Conservation (phyloP, 2,113 vertebrate genomes). For the Camelus bactrianus region DNA sequence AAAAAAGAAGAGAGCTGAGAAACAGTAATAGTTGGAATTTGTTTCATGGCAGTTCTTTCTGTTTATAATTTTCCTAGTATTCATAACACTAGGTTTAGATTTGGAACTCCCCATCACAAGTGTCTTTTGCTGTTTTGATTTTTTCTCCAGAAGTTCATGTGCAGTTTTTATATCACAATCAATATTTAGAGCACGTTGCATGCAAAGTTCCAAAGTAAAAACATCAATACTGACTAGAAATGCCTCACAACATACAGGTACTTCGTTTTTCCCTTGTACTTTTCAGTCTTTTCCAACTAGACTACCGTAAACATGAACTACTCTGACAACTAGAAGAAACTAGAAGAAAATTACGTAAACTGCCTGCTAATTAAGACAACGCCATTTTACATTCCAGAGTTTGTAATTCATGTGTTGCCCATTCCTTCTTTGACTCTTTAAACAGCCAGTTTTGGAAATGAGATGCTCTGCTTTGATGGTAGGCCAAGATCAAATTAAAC, state of each 20-base stretch:
- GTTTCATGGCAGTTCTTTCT: background rate
- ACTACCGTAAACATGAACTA: background rate
- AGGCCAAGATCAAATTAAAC: slow-evolving; percentile 59
- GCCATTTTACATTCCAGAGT: background rate
- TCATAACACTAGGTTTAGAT: background rate
- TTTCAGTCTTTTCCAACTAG: slow-evolving; percentile 10
- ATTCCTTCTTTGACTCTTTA: background rate
- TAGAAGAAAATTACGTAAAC: background rate
- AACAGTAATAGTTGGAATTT: background rate
- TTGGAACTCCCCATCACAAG: background rate
- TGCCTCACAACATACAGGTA: background rate
- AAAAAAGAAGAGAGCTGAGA: background rate
- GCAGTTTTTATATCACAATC: background rate
- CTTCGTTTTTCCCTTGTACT: slow-evolving; percentile 15
- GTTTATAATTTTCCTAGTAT: slow-evolving; percentile 1
- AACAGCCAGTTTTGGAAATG: slow-evolving; percentile 46
- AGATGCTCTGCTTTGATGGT: slow-evolving; percentile 31
- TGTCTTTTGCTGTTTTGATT: background rate
- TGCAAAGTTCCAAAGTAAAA: background rate
- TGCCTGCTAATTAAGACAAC: background rate
- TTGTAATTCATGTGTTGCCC: background rate
- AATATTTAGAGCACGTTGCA: background rate
- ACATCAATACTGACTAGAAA: background rate
- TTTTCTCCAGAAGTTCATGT: slow-evolving; percentile 30
- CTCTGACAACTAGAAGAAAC: background rate